Evolutionary conservation across 2,113 vertebrate genomes (phyloP), one percentile per base, ranked within the genome.

Genomic region (Urocitellus parryii): DNA sequence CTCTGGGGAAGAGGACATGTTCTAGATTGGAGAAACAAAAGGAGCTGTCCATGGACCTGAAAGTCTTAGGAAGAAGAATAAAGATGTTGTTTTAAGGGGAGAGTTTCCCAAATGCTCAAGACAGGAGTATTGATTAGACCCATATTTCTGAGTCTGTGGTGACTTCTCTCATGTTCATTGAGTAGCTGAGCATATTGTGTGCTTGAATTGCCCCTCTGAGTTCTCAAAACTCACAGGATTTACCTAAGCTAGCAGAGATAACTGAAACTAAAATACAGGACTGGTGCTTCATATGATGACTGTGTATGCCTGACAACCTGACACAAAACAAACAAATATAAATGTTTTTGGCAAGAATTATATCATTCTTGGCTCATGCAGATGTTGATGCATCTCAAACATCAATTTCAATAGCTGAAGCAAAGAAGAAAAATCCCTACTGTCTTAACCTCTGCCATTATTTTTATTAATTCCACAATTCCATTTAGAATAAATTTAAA

Each of bases 401-500:
- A n/a, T n/a, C 12, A 42, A 56, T 68, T 88, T 79, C n/a, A 18
- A 67, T 17, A 34, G 45, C 63, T 79, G 37, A 6, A 85, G 4
- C 56, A 70, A 94, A 79, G 16, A 90, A 51, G 27, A 11, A 81
- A 81, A 81, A 34, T 81, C 25, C 81, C 45, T 53, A 29, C 10
- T 20, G 16, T 16, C 58, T 88, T 90, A 39, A 84, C 1, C 81
- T n/a, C 45, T 8, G 78, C n/a, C 10, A 56, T 74, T 79, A 32
- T 34, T 94, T 84, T 27, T 84, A 53, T 48, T 76, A 83, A 74
- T 93, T 95, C 10, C 7, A 76, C 5, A 4, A 89, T 86, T 90
- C 83, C 0, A 34, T 70, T 96, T 78, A 85, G 76, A 72, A 80
- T 45, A 88, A 45, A 85, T 84, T 90, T 93, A 80, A 89, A 79